Conservation (phyloP, 2,113 vertebrate genomes). For the Macheiramphus alcinus region DNA sequence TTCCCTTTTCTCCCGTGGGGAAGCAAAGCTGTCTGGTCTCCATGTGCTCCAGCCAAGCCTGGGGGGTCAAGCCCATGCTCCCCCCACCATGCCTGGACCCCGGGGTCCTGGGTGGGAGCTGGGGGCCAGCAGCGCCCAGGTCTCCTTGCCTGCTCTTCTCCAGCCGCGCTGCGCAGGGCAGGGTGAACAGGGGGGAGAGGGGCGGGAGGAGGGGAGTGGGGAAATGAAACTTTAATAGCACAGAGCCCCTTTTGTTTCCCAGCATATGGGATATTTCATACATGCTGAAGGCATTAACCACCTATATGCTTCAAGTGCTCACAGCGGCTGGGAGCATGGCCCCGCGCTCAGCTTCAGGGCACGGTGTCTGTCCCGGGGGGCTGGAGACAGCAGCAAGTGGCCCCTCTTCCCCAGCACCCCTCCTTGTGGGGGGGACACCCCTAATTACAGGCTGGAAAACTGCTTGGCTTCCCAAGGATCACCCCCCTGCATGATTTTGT, state of each 20-base stretch:
- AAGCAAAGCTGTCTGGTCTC: neutral
- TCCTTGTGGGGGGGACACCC: rapidly evolving
- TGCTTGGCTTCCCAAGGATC: neutral
- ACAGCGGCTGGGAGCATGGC: conserved; percentile 58
- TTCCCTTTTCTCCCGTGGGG: neutral
- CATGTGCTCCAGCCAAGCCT: neutral
- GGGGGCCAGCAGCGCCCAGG: neutral
- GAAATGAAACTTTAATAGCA: conserved; percentile 83
- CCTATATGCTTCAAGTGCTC: conserved; percentile 75
- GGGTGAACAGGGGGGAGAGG: conserved; percentile 68
- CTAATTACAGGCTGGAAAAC: neutral
- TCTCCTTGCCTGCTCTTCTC: conserved; percentile 25
- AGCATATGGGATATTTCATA: conserved; percentile 84
- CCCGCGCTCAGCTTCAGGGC: neutral
- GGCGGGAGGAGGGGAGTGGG: conserved; percentile 72
- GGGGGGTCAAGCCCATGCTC: neutral
- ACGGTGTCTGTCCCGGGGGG: neutral
- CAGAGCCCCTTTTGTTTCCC: conserved; percentile 83
- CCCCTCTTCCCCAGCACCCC: neutral
- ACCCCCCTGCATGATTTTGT: neutral
- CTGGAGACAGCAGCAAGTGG: conserved; percentile 1
- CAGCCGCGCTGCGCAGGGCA: conserved; percentile 64
- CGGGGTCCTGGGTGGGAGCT: neutral
- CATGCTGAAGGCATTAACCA: conserved; percentile 84
- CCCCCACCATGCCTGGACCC: neutral